Base-by-base conservation (phyloP, 2,888 invertebrate genomes). In the Ctenicera cuprea region DNA sequence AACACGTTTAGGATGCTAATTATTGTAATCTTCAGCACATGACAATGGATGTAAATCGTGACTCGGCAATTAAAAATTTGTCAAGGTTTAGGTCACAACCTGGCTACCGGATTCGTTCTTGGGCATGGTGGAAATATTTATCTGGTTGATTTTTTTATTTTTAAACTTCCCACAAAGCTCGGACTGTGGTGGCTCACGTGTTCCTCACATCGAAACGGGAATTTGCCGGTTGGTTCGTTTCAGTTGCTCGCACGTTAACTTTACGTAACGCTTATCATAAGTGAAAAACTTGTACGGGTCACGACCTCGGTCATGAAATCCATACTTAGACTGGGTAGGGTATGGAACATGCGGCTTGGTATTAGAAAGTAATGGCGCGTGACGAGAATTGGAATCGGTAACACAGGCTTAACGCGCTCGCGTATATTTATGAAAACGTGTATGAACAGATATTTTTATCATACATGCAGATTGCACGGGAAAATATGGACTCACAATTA, bases 241-340 rank as follows among this genome's bases (percentile, higher is more conserved):
- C 14, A 3, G 45, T 45, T 45, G 45, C 45, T 37, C 33, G 64
- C 45, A 59, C 68, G 59, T 63, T 61, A 20, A 62, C 37, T 43
- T 68, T 54, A 66, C 65, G 65, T 70, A 70, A 65, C 57, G 73
- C 64, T 73, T 69, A 64, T 73, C 57, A 59, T 66, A 67, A 79
- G 78, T 77, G 77, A 78, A 79, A 74, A 77, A 74, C 54, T 76
- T 75, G 71, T 76, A 73, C 81, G 73, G 82, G 82, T 83, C 82
- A 82, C 75, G 82, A 83, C 83, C 83, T 83, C 82, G 82, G 81
- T 83, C 82, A 82, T 83, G 83, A 83, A 83, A 83, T 82, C 80
- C 82, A 81, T 82, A 81, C 81, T 81, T 81, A 80, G 78, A 77
- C 73, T 77, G 82, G 80, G 80, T 77, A 78, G 76, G 80, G 79